Base-by-base conservation (phyloP, 2,113 vertebrate species). In the Galemys pyrenaicus region DNA sequence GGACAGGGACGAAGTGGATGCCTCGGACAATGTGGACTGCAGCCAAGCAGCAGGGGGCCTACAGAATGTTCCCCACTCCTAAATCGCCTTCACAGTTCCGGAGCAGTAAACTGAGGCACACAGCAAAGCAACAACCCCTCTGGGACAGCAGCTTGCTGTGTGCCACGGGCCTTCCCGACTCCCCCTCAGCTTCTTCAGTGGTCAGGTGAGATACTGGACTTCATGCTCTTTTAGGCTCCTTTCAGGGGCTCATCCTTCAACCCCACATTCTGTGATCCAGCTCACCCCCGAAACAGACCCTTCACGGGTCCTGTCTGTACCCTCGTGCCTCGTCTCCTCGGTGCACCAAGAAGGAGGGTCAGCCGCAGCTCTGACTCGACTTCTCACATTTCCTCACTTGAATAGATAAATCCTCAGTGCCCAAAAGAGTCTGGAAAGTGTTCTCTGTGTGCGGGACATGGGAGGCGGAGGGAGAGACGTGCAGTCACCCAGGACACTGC, bases 151-250 rank as follows among this genome's bases (percentile, higher is more conserved):
- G 49, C 64, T 80, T 28, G 26, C 75, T n/a, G 8, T 3, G 24
- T 9, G 11, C 19, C 2, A 0, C 0, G 5, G 30, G 3, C 11
- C 37, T 1, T 22, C 39, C 41, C 56, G 0, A 3, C 2, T 17
- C 20, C 28, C 32, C 22, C 26, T 71, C 12, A 30, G 46, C 58
- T 39, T 19, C 78, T 19, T 56, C 0, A 6, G 2, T 8, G 1
- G 7, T 35, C n/a, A 49, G 19, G 16, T 4, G 58, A 51, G 1
- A 7, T 17, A 0, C 28, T 26, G 30, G 54, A 44, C 7, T 26
- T n/a, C 22, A 60, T 24, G 19, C 4, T 37, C 39, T 73, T n/a
- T 3, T 1, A 17, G 41, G 44, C 24, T 17, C 39, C 35, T 87
- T 65, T 30, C 32, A 9, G 6, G 46, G 24, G 67, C 81, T 4